Conservation (phyloP, 2,797 vertebrate genomes). For the Thunnus albacares region DNA sequence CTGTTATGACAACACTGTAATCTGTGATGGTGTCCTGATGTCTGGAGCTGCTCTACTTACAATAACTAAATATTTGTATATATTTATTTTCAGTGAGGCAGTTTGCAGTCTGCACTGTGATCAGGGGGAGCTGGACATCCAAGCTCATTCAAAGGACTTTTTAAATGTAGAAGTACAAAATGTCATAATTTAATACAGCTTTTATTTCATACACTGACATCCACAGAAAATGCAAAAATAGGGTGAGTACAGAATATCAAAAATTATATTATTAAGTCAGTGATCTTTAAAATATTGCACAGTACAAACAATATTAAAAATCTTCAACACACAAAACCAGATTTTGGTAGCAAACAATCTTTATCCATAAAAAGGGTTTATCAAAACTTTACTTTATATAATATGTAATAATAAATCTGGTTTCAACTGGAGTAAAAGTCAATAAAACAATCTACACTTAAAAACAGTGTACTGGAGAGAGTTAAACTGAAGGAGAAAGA, state of each 20-base stretch:
- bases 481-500: not conserved
- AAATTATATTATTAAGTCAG: not conserved
- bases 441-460: constrained; percentile 9
- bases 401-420: constrained; percentile 10
- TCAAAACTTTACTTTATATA: constrained; percentile 30
- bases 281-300: not conserved
- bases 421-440: not conserved
- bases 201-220: constrained; percentile 24
- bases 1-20: constrained; percentile 7
- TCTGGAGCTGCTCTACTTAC: not conserved
- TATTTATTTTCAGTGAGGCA: not conserved
- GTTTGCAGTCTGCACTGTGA: not conserved
- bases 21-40: constrained; percentile 1
- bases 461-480: not conserved
- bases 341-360: constrained; percentile 37
- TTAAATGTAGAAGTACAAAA: not conserved
- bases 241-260: not conserved
- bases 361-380: constrained; percentile 34
- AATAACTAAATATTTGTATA: not conserved
- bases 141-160: not conserved
- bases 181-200: not conserved
- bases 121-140: not conserved
- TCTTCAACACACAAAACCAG: constrained; percentile 9
- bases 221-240: not conserved
- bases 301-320: constrained; percentile 19